Base-by-base conservation (phyloP, 2,888 invertebrate species). In the Lingula anatina region DNA sequence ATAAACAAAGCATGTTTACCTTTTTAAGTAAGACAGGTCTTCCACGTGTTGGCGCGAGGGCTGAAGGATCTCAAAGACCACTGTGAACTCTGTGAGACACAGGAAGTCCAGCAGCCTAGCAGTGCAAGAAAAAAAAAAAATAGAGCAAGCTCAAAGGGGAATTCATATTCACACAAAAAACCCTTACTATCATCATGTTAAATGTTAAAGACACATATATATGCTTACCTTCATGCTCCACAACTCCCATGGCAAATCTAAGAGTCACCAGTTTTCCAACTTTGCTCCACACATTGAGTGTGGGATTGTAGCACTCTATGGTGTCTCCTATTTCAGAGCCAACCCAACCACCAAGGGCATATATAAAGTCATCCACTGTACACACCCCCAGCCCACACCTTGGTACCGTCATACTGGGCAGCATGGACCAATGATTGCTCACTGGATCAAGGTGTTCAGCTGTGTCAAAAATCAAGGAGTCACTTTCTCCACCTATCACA, bases 311-410 rank as follows among this genome's bases (percentile, higher is more conserved):
- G 62, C 86, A 83, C 74, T 94, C 94, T 56, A 94, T 88, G 1
- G 88, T 86, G 24, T 87, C 86, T 1, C 90, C 91, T 73, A 93
- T 90, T 71, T 91, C 90, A 54, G 88, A 87, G 0, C 92, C 93
- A 28, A 93, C 86, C 92, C 93, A 93, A 3, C 94, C 94, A 39
- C 94, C 93, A 62, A 94, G 85, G 0, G 91, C 92, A 72, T 88
- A 90, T 51, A 94, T 78, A 65, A 84, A 84, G 26, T 89, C 89
- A 61, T 89, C 86, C 76, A 89, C 83, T 15, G 88, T 87, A 66
- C 90, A 89, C 55, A 92, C 78, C 1, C 93, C 92, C 72, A 93
- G 89, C 75, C 91, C 92, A 78, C 91, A 93, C 23, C 94, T 60
- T 7, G 74, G 71, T 12, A 61, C 53, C 4, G 59, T 68, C 64